Evolutionary conservation across 2,113 vertebrate genomes (phyloP), one percentile per base, ranked within the genome.

Genomic region (Podiceps cristatus): DNA sequence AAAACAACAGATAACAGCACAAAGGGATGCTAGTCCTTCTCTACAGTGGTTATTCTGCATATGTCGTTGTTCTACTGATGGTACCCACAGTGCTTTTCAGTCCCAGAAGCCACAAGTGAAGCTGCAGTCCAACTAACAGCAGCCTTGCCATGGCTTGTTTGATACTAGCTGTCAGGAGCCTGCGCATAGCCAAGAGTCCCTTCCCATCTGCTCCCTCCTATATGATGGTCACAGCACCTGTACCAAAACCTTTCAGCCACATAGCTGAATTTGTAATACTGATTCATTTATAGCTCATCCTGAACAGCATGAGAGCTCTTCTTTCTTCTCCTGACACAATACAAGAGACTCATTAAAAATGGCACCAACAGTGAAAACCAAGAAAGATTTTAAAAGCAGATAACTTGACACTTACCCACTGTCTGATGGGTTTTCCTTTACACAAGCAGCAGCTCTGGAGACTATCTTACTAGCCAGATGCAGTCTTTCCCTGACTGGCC

Each of bases 51-150:
- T 86, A 44, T n/a, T 86, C 53, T 94, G 96, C 83, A 40, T n/a
- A 62, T 19, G 84, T 80, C 77, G 72, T 84, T 17, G 40, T 77
- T 81, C 64, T 35, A 31, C 58, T 0, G 0, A 27, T 0, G 11
- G 79, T 17, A 72, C 80, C 83, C 6, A 52, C 93, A 89, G 59
- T 77, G 83, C 86, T 84, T 33, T 37, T 37, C 69, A 44, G 83
- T 71, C 68, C 89, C 86, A 4, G 9, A 62, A 88, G 75, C 63
- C 83, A 88, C 91, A 60, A 95, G 37, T 7, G 37, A 47, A 91
- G 86, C 89, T 96, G 87, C 95, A 95, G 93, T 55, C 75, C 79
- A 86, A 22, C 76, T 74, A 55, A 7, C 0, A 89, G 64, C 89
- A 95, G 83, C 83, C 68, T 67, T 84, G 59, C 93, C 55, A 7